phyloP scores from a whole-genome alignment of 2,113 vertebrate species.

The Cheilinus undulatus region DNA sequence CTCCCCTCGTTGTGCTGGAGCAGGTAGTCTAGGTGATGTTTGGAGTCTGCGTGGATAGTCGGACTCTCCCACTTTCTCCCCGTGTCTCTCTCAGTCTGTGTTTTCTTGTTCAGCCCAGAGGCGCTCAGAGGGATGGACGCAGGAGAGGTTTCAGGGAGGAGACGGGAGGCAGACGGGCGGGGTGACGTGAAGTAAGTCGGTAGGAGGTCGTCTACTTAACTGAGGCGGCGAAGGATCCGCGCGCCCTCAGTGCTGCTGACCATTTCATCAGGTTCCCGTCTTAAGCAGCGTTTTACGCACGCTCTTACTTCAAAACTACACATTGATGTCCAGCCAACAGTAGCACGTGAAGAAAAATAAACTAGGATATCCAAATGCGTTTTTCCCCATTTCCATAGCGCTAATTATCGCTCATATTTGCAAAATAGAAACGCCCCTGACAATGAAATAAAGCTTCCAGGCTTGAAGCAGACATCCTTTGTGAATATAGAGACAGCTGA shows the following conservation, averaged over 20 bases:
- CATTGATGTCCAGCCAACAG: neutral
- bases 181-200: conserved; percentile 78
- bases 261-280: conserved; percentile 39
- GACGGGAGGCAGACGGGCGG: conserved; percentile 78
- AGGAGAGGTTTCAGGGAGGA: conserved; percentile 72
- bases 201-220: conserved; percentile 72
- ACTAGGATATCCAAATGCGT: neutral
- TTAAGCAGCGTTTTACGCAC: conserved; percentile 1
- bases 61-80: conserved; percentile 26
- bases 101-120: conserved; percentile 40
- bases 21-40: conserved; percentile 73
- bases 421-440: neutral
- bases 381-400: neutral
- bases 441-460: neutral
- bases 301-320: conserved; percentile 19
- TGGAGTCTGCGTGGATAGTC: conserved; percentile 57
- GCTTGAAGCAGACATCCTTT: neutral
- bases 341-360: neutral
- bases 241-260: conserved; percentile 55
- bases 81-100: conserved; percentile 24
- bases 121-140: conserved; percentile 63
- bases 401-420: neutral
- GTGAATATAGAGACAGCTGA: neutral
- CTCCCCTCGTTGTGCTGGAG: conserved; percentile 63
- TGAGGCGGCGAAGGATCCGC: conserved; percentile 59